These are phyloP conservation scores for Branchellion lobata DNA, from an alignment of 2,888 invertebrate species.

Conservation along the genomic window DNA sequence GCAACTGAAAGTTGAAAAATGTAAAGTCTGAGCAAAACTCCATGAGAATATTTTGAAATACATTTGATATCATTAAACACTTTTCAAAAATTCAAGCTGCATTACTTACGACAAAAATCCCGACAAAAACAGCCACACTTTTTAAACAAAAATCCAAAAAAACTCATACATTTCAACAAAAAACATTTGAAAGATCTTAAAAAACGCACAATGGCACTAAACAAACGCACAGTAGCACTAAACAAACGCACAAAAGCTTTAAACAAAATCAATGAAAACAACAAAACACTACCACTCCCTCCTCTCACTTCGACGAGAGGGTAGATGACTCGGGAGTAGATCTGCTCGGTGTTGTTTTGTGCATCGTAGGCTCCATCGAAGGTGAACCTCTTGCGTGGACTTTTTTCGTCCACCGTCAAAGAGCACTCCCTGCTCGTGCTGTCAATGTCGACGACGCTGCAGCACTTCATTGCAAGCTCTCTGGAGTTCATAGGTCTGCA, in stretches of 20 bases:
- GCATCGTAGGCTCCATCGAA: constrained; percentile 82
- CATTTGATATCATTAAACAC: no score
- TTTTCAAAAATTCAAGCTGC: no score
- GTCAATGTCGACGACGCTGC: constrained; percentile 66
- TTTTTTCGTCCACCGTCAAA: constrained; percentile 57
- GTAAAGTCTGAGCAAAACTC: no score
- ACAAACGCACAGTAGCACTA: background rate
- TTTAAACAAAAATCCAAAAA: no score
- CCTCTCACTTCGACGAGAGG: constrained; percentile 74
- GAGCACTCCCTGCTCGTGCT: constrained; percentile 68
- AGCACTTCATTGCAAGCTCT: constrained; percentile 72
- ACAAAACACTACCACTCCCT: no score
- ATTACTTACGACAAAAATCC: no score
- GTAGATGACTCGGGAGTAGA: constrained; percentile 83
- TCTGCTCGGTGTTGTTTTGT: constrained; percentile 75
- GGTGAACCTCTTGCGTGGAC: constrained; percentile 60
- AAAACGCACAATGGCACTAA: no score
- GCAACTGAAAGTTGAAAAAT: no score
- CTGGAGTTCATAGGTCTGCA: constrained; percentile 82
- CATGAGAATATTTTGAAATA: no score
- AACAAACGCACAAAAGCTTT: background rate
- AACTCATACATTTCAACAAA: no score
- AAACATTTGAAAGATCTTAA: no score
- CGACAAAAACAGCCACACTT: no score
- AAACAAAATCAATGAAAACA: constrained; percentile 5